Evolutionary conservation across 2,113 vertebrate species (phyloP), one percentile per base, ranked within the genome.

Genomic region (Osmerus eperlanus): DNA sequence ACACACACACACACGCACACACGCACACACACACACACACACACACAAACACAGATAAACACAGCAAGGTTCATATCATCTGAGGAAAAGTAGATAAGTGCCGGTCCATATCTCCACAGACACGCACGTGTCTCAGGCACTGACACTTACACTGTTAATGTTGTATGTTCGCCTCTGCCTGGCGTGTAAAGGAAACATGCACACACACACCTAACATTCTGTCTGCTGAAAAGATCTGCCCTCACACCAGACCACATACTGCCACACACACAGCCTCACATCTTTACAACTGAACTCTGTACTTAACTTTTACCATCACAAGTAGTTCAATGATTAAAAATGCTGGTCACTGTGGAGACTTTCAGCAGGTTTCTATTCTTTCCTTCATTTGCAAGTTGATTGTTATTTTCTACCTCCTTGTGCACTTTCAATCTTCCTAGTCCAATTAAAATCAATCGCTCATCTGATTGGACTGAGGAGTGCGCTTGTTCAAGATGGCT

Each of bases 381-480:
- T 53, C 41, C 58, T 23, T 21, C 15, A 54, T 63, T 71, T 65
- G 36, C 47, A 16, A 29, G 67, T 70, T 71, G 59, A 79, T 76
- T 74, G 29, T 75, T 66, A 67, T 80, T 77, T 56, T 41, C 59
- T 71, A 55, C 58, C 66, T 52, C 32, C 14, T 58, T 65, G 64
- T 47, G 61, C 55, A 29, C 68, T 65, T 75, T 70, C 13, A 60
- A 66, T 54, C 73, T 70, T 36, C 66, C 36, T 70, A 28, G 36
- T 65, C 74, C 80, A 78, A 74, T 75, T 71, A 68, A 72, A 74
- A 77, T 79, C 80, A 84, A 79, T 78, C 71, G 74, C 69, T 70
- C 16, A 1, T 68, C 53, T 19, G 63, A 76, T 70, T 77, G 65
- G 54, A 72, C 18, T 21, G 28, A 69, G 64, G 72, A 68, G 19